These are phyloP conservation scores for Buathra laborator DNA, from an alignment of 2,888 invertebrate species.

Conservation along the genomic window DNA sequence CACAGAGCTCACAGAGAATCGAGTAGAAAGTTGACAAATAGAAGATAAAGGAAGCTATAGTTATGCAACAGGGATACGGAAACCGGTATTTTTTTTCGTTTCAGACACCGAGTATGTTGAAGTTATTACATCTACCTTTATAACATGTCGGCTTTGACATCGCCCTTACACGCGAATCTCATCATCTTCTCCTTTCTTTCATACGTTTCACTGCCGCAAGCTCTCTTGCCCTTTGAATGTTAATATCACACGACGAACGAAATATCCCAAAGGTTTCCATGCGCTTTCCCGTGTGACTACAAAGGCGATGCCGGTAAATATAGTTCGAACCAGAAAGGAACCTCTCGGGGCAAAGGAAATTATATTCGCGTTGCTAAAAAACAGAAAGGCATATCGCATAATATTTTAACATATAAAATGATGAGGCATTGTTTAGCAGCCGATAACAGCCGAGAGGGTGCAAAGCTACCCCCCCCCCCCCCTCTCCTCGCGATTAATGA, in stretches of 20 bases:
- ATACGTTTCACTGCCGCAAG: background rate
- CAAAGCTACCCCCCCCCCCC: background rate
- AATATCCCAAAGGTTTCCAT: background rate
- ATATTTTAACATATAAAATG: no score
- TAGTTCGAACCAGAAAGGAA: background rate
- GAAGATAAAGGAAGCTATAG: conserved; percentile 17
- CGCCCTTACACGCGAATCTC: conserved; percentile 7
- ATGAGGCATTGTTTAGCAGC: no score
- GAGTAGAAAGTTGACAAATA: conserved; percentile 22
- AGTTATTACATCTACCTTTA: no score
- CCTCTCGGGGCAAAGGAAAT: no score
- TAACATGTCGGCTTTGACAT: no score
- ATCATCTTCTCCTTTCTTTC: conserved; percentile 19
- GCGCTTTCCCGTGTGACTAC: background rate
- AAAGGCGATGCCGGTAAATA: background rate
- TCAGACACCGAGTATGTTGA: no score
- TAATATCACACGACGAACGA: background rate
- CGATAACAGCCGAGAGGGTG: background rate
- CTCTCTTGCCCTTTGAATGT: conserved; percentile 6
- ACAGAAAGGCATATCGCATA: no score
- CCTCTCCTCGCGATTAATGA: background rate
- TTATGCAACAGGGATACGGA: conserved; percentile 18
- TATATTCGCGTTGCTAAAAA: no score
- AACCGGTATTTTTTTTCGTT: background rate
- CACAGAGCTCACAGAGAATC: conserved; percentile 22